These are phyloP conservation scores for Serripes groenlandicus DNA, from an alignment of 2,888 invertebrate genomes.

Conservation along the genomic window DNA sequence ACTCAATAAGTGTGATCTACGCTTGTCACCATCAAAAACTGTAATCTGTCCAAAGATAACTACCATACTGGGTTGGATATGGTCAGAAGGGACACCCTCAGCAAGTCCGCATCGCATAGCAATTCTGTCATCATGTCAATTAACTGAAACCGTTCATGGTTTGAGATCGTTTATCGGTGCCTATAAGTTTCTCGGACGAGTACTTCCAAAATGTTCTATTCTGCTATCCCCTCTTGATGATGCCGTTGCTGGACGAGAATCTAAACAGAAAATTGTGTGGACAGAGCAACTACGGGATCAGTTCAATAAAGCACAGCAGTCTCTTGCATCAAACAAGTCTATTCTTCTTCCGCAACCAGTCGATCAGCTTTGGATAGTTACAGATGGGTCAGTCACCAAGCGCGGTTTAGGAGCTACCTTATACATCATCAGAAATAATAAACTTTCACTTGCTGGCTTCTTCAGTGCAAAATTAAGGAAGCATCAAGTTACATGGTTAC, in stretches of 20 bases:
- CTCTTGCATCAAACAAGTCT: neutral
- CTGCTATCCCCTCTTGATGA: slow-evolving; percentile 26
- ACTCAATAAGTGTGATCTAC: slow-evolving; percentile 31
- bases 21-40: slow-evolving; percentile 62
- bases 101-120: slow-evolving; percentile 64
- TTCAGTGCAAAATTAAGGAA: slow-evolving; percentile 33
- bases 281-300: neutral
- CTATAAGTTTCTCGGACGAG: slow-evolving; percentile 30
- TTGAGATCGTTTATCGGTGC: slow-evolving; percentile 48
- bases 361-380: slow-evolving; percentile 11
- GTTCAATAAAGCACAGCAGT: neutral
- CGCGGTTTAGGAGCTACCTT: slow-evolving; percentile 24
- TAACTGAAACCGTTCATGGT: slow-evolving; percentile 54
- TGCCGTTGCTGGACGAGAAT: slow-evolving; percentile 2
- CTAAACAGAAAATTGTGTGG: slow-evolving; percentile 7
- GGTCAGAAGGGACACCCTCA: slow-evolving; percentile 54
- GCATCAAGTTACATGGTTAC: slow-evolving; percentile 21
- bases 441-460: slow-evolving; percentile 1
- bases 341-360: neutral
- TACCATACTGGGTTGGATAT: slow-evolving; percentile 48
- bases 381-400: no score
- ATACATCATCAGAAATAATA: neutral
- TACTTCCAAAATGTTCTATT: slow-evolving; percentile 14
- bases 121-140: neutral
- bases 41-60: slow-evolving; percentile 40